A percentile compares a stretch with the other conserved stretches of the same genome.
phyloP scores from a whole-genome alignment of 2,888 invertebrate genomes.

The Heliconius ismenius region DNA sequence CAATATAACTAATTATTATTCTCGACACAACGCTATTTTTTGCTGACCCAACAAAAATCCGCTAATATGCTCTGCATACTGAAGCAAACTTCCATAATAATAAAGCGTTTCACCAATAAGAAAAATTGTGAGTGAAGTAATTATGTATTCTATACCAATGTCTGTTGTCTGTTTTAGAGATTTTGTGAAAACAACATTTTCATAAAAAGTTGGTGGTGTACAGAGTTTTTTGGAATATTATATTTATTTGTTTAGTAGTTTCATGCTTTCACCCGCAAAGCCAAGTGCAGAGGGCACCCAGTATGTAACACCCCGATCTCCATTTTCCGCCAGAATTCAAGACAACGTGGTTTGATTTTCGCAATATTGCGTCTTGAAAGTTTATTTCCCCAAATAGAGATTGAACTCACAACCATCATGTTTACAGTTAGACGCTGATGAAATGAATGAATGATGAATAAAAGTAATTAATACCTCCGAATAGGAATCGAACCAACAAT shows the following conservation, averaged over 20 bases:
- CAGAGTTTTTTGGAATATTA: constrained; percentile 30
- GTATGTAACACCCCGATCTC: too few relatives aligned
- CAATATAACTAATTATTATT: constrained; percentile 19
- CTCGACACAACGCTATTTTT: neutral
- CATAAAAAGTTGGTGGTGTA: constrained; percentile 43
- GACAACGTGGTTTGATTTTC: too few relatives aligned
- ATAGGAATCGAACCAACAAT: neutral
- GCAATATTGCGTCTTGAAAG: too few relatives aligned
- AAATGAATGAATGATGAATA: too few relatives aligned
- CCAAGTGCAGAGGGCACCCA: too few relatives aligned
- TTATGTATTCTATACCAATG: constrained; percentile 56
- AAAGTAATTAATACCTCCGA: too few relatives aligned
- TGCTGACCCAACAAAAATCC: constrained; percentile 26
- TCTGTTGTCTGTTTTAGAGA: constrained; percentile 54
- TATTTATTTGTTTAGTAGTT: too few relatives aligned
- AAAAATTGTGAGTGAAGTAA: constrained; percentile 53
- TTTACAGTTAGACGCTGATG: too few relatives aligned
- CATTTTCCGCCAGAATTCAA: too few relatives aligned
- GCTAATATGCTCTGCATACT: constrained; percentile 41
- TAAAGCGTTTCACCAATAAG: constrained; percentile 51
- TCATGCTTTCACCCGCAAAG: too few relatives aligned
- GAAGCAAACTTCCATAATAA: constrained; percentile 44
- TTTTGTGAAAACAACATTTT: constrained; percentile 50
- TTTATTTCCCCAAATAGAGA: too few relatives aligned
- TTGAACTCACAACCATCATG: too few relatives aligned